Evolutionary conservation across 2,113 vertebrate species (phyloP).

Genomic region (Dicrurus megarhynchus): DNA sequence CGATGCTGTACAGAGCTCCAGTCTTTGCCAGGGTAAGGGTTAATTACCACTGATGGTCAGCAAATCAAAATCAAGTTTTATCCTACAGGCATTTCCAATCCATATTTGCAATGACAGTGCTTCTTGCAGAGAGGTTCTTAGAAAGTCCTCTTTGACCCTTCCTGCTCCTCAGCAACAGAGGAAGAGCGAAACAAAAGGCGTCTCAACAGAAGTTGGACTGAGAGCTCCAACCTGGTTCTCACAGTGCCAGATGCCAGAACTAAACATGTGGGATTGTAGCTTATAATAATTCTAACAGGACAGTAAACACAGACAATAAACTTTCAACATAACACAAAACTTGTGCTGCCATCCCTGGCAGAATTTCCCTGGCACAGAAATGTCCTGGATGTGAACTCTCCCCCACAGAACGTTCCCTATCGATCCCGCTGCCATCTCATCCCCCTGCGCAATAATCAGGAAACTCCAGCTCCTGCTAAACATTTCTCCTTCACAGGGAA

Average conservation of each 20-base stretch:
- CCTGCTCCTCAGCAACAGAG: background rate
- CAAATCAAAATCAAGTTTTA: background rate
- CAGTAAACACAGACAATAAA: background rate
- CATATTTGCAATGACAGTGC: background rate
- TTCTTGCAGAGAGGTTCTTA: background rate
- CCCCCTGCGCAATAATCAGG: background rate
- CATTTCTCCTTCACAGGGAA: background rate
- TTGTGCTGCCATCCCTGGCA: background rate
- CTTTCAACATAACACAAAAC: accelerated
- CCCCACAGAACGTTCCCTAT: background rate
- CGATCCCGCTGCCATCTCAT: background rate
- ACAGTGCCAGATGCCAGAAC: background rate
- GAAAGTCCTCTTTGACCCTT: background rate
- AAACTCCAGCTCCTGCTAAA: background rate
- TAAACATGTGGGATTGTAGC: background rate
- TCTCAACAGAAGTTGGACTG: accelerated
- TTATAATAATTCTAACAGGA: background rate
- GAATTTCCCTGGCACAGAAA: background rate
- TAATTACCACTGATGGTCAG: background rate
- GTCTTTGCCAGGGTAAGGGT: background rate
- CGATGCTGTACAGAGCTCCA: background rate
- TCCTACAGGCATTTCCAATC: background rate
- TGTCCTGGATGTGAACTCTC: background rate
- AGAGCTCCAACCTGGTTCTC: background rate
- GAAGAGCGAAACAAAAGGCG: background rate